These are phyloP conservation scores for Canis aureus DNA, from an alignment of 2,113 vertebrate species.

Conservation along the genomic window DNA sequence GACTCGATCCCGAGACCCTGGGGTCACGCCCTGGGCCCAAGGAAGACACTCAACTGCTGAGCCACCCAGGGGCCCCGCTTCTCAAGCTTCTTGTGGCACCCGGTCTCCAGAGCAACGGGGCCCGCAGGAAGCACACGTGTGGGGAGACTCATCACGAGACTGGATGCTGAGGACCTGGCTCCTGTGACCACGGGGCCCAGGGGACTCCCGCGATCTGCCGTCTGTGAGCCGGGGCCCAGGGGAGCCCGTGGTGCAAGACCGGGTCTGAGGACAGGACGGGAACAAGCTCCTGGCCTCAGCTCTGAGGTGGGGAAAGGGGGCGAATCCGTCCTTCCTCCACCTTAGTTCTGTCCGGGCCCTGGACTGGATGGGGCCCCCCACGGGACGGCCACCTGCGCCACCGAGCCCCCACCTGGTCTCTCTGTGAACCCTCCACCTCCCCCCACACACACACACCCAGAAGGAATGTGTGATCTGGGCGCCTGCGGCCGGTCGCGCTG, in stretches of 20 bases:
- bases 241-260: not conserved
- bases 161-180: not conserved
- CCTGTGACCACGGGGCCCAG: no score
- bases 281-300: not conserved
- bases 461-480: not conserved
- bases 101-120: not conserved
- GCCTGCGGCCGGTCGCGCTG: not conserved
- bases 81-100: no score
- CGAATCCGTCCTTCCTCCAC: not conserved
- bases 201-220: not conserved
- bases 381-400: not conserved
- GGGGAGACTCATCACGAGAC: fast-evolving
- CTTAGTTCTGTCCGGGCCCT: not conserved
- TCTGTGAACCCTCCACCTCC: no score
- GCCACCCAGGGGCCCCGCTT: not conserved
- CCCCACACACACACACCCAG: not conserved
- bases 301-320: not conserved
- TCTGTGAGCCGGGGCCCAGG: no score
- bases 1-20: no score
- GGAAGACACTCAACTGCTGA: no score
- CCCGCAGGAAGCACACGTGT: not conserved
- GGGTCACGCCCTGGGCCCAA: no score
- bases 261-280: not conserved
- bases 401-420: not conserved
- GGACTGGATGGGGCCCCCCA: no score